Base-by-base conservation (phyloP, 2,888 invertebrate species). In the Anaspis maculata region DNA sequence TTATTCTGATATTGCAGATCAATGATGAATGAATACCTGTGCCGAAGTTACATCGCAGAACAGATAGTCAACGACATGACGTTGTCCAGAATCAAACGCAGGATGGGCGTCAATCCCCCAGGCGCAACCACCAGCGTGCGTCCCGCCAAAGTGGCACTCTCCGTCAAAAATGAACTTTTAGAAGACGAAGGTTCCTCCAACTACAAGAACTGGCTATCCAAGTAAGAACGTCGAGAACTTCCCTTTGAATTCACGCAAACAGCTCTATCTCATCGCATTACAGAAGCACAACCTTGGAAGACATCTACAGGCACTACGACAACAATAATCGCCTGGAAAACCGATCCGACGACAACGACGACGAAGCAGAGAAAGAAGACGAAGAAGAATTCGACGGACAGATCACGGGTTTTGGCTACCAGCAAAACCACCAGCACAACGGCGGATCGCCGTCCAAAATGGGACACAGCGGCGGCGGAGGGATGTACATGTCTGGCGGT, bases 151-250 rank as follows among this genome's bases (percentile, higher is more conserved):
- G n/a, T n/a, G n/a, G n/a, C n/a, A n/a, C n/a, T n/a, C n/a, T n/a
- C n/a, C n/a, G 51, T 71, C 3, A 72, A 72, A 37, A 68, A 67
- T 43, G 46, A 49, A 13, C 58, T 77, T 30, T 53, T 84, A 41
- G 71, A 74, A 15, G 84, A 85, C 48, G 73, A 79, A 30, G 85
- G 85, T 1, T 84, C 84, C 1, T 65, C 72, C 1, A 76, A 73
- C 48, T 85, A 85, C 57, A 79, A 80, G 55, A 76, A 81, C 43
- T 85, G 85, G 84, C 59, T 85, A 19, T 67, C 77, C 25, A 82
- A 79, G 84, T 84, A 67, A 66, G 4, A 29, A 34, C 22, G 9
- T 7, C 3, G 27, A 29, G 11, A 21, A 16, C 22, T 15, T 12
- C n/a, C 12, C 6, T 19, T 19, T n/a, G n/a, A 19, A 19, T 7